phyloP scores from a whole-genome alignment of 2,113 vertebrate genomes.

The Saguinus midas region DNA sequence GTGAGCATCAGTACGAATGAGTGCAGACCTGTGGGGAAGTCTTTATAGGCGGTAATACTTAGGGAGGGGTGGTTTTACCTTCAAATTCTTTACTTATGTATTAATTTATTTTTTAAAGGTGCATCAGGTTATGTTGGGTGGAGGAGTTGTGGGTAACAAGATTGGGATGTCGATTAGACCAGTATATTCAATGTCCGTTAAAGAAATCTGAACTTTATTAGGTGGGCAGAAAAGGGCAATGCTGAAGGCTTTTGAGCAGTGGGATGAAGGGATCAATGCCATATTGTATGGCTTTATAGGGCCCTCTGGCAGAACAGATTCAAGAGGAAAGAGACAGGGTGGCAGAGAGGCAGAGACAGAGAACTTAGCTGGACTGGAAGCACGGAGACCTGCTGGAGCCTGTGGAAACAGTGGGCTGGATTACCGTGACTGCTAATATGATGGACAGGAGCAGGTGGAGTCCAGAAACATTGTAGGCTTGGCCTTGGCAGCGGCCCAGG shows the following conservation, averaged over 20 bases:
- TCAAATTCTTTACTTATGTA: not conserved
- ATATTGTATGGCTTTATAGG: not conserved
- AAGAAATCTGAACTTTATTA: not conserved
- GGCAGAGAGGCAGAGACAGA: not conserved
- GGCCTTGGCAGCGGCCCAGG: not conserved
- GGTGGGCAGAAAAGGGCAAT: not conserved
- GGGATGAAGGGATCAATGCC: not conserved
- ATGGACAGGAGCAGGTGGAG: not conserved
- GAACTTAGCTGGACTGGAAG: not conserved
- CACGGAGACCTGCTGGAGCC: not conserved
- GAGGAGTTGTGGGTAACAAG: not conserved
- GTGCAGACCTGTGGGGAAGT: rapidly evolving
- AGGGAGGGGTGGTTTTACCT: not conserved
- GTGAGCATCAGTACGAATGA: rapidly evolving
- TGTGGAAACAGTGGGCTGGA: too few relatives aligned
- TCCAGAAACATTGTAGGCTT: not conserved
- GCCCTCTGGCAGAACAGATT: not conserved
- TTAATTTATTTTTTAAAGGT: not conserved
- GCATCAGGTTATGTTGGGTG: not conserved
- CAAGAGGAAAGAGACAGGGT: not conserved
- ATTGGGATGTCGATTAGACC: not conserved
- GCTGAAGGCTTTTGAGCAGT: not conserved
- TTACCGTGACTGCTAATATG: rapidly evolving
- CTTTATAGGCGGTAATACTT: not conserved
- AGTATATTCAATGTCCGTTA: not conserved